Evolutionary conservation across 92 coral and sea anemone species (phyloP).

Genomic region (Heteractis magnifica): DNA sequence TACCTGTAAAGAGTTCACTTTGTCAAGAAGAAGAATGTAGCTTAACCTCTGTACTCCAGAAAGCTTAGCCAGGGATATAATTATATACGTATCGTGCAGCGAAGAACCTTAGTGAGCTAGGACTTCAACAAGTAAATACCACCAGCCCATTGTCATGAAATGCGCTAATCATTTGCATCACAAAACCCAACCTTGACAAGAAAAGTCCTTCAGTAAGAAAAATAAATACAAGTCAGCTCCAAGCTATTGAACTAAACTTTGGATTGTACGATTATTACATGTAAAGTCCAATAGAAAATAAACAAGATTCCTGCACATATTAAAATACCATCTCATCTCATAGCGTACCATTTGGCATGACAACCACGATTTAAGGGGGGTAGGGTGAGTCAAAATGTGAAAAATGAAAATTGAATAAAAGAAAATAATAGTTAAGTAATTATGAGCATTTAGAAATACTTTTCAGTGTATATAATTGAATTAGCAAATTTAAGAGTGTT

Average conservation of each 20-base stretch:
- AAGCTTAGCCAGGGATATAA: not conserved
- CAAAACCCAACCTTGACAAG: slow-evolving; percentile 23
- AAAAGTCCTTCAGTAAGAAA: not conserved
- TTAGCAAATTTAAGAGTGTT: not conserved
- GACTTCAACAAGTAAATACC: slow-evolving; percentile 9
- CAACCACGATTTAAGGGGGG: slow-evolving; percentile 11
- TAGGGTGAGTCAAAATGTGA: not conserved
- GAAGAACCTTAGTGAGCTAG: slow-evolving; percentile 9
- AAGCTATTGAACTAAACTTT: not conserved
- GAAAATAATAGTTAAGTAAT: too few species aligned
- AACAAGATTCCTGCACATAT: slow-evolving; percentile 21
- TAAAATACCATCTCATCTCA: not conserved
- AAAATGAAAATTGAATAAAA: too few species aligned
- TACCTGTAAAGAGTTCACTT: not conserved
- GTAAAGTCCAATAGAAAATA: not conserved
- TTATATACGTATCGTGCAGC: not conserved
- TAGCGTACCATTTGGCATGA: slow-evolving; percentile 36
- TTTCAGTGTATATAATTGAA: not conserved
- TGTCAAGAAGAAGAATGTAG: not conserved
- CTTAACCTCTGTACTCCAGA: not conserved
- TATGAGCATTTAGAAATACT: not conserved
- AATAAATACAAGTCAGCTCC: not conserved
- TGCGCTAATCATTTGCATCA: slow-evolving; percentile 18
- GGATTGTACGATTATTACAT: not conserved
- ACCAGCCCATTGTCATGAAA: not conserved